These are phyloP conservation scores for Muricea muricata DNA, from an alignment of 92 coral and sea anemone species.

Conservation along the genomic window DNA sequence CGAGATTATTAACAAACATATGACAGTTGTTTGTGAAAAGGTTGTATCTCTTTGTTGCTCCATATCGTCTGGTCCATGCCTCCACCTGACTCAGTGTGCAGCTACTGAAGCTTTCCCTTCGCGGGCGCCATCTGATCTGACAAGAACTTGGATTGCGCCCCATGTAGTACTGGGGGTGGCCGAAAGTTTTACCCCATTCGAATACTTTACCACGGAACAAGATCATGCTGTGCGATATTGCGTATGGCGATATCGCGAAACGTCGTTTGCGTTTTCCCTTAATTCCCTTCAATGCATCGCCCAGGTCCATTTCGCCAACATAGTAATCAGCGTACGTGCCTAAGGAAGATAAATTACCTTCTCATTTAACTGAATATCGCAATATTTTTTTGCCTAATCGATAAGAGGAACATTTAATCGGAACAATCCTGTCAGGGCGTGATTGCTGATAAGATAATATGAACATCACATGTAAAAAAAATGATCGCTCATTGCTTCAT, in stretches of 20 bases:
- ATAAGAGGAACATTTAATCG: no score
- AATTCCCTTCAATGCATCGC: background rate
- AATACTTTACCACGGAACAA: slow-evolving; percentile 10
- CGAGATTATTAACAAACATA: background rate
- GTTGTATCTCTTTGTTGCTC: background rate
- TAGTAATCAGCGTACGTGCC: background rate
- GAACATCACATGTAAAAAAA: no score
- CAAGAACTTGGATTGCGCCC: background rate
- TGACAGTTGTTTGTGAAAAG: background rate
- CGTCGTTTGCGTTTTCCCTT: background rate
- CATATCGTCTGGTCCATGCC: background rate
- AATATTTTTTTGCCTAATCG: no score
- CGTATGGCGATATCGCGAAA: background rate
- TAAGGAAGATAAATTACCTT: background rate
- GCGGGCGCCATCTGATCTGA: background rate
- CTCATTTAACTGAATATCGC: no score
- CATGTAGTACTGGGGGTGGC: background rate
- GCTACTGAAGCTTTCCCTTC: background rate
- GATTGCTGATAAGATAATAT: no score
- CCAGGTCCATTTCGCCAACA: background rate
- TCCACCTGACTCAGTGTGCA: background rate
- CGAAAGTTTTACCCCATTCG: background rate
- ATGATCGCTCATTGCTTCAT: no score
- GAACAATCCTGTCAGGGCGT: no score
- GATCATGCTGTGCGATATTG: background rate